These are phyloP conservation scores for Karalla daura DNA, from an alignment of 2,797 vertebrate species.

Conservation along the genomic window DNA sequence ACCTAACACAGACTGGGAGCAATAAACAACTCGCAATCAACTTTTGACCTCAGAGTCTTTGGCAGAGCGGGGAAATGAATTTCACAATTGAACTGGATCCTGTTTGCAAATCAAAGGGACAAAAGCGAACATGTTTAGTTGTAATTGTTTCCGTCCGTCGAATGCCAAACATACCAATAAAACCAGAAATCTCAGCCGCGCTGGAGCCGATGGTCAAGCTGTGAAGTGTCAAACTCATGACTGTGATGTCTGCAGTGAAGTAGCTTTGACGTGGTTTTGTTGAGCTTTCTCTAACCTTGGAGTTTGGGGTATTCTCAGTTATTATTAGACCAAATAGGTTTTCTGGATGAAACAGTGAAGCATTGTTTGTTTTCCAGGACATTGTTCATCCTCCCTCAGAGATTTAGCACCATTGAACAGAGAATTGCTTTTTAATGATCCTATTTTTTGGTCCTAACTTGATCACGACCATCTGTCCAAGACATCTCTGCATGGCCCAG, in stretches of 20 bases:
- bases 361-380: not conserved
- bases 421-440: too few relatives aligned
- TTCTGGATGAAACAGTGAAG: not conserved
- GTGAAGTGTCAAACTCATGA: not conserved
- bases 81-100: slow-evolving; percentile 1
- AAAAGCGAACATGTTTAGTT: not conserved
- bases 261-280: not conserved
- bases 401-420: not conserved
- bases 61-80: not conserved
- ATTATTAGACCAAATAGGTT: not conserved
- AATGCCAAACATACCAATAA: not conserved
- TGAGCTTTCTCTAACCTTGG: not conserved
- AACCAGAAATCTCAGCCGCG: not conserved
- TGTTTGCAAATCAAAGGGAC: not conserved
- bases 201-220: not conserved
- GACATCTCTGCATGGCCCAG: too few relatives aligned
- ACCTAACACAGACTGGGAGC: slow-evolving; percentile 21
- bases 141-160: slow-evolving; percentile 3
- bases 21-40: slow-evolving; percentile 29
- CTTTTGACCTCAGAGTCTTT: slow-evolving; percentile 37
- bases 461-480: too few relatives aligned
- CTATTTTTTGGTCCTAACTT: too few relatives aligned
- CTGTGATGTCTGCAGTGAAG: not conserved
- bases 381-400: not conserved
- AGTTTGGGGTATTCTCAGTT: not conserved